phyloP scores from a whole-genome alignment of 1,140 invertebrate species.

The Aphidius gifuensis region DNA sequence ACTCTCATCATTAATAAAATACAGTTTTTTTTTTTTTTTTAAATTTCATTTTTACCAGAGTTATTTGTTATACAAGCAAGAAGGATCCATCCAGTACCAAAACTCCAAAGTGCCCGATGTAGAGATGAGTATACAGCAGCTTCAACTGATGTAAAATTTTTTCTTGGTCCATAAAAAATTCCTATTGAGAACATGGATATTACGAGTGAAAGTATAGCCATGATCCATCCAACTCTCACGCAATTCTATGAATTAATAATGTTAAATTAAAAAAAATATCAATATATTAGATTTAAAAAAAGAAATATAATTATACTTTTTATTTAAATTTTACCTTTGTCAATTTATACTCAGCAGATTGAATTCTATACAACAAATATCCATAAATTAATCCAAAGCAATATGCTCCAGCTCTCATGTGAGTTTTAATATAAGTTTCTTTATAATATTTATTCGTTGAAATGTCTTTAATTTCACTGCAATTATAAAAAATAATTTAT shows the following conservation, averaged over 20 bases:
- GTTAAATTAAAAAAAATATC: background rate
- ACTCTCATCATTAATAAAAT: slow-evolving; percentile 1
- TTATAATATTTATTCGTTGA: slow-evolving; percentile 62
- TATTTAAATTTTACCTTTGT: slow-evolving; percentile 34
- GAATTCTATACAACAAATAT: slow-evolving; percentile 62
- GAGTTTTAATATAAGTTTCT: slow-evolving; percentile 66
- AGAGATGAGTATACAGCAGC: slow-evolving; percentile 65
- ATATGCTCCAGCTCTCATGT: slow-evolving; percentile 67
- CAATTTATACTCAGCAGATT: slow-evolving; percentile 57
- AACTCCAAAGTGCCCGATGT: slow-evolving; percentile 65
- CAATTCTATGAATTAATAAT: slow-evolving; percentile 46
- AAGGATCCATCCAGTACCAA: slow-evolving; percentile 68
- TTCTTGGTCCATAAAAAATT: slow-evolving; percentile 61
- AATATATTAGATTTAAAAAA: background rate
- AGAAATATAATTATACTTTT: background rate
- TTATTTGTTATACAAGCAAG: slow-evolving; percentile 70
- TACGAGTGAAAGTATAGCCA: slow-evolving; percentile 55
- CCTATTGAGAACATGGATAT: slow-evolving; percentile 61
- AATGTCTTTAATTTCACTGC: slow-evolving; percentile 63
- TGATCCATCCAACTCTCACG: slow-evolving; percentile 59
- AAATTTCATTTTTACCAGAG: slow-evolving; percentile 55
- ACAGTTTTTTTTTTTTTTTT: background rate
- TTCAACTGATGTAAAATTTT: slow-evolving; percentile 58
- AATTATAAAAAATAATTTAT: slow-evolving; percentile 38
- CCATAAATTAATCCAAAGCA: slow-evolving; percentile 64